These are phyloP conservation scores for Pogona vitticeps DNA, from an alignment of 2,113 vertebrate species.

Conservation along the genomic window DNA sequence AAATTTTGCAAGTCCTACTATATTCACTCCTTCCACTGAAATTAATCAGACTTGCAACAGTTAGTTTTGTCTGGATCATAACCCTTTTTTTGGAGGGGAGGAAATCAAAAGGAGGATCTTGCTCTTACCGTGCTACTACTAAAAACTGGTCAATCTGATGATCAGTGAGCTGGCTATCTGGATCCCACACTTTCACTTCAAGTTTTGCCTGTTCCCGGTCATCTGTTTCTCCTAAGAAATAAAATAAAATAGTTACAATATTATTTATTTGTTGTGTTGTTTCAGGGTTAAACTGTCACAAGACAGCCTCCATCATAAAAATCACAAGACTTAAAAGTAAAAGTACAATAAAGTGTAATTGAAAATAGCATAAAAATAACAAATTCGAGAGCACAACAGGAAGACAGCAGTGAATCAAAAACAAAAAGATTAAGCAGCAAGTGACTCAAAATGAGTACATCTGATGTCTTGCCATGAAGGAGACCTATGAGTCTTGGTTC, in stretches of 20 bases:
- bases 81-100: not conserved
- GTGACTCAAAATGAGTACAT: too few species aligned
- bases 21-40: too few species aligned
- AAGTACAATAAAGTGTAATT: not conserved
- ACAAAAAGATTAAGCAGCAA: too few species aligned
- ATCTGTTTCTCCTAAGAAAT: constrained; percentile 86
- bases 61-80: not conserved
- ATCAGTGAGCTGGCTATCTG: constrained; percentile 93
- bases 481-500: too few species aligned
- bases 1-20: too few species aligned
- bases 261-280: constrained; percentile 40
- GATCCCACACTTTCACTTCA: constrained; percentile 97
- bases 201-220: constrained; percentile 95
- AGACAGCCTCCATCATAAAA: not conserved
- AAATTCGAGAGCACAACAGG: not conserved
- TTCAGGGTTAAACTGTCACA: not conserved
- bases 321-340: not conserved
- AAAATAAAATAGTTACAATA: constrained; percentile 68
- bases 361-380: not conserved
- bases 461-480: too few species aligned
- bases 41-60: not conserved
- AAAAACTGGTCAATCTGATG: constrained; percentile 99
- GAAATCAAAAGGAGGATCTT: not conserved
- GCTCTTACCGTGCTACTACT: constrained; percentile 92
- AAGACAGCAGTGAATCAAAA: not conserved